These are phyloP conservation scores for Syngnathus floridae DNA, from an alignment of 2,113 vertebrate genomes.

Conservation along the genomic window DNA sequence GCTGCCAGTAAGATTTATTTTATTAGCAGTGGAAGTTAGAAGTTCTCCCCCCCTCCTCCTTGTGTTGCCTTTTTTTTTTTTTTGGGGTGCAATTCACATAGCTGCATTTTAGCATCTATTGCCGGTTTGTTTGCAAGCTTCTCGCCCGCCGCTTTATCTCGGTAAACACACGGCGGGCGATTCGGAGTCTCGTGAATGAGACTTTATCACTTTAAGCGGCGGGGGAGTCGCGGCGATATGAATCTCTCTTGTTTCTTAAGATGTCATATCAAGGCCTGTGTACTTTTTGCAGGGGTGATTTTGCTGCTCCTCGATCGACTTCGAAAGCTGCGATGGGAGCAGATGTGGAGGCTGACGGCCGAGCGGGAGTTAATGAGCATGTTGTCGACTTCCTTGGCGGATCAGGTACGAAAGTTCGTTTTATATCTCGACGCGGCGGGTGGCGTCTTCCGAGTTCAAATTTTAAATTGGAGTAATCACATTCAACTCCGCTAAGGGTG, in stretches of 20 bases:
- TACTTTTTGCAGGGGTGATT: conserved; percentile 81
- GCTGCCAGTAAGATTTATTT: conserved; percentile 9
- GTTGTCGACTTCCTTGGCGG: conserved; percentile 93
- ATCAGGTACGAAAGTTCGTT: conserved; percentile 78
- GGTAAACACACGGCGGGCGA: conserved; percentile 14
- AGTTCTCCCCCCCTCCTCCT: background rate
- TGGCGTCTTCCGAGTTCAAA: background rate
- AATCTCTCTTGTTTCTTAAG: conserved; percentile 12
- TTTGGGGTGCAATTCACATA: background rate
- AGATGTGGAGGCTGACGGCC: conserved; percentile 97
- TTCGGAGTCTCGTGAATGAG: conserved; percentile 15
- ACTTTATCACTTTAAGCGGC: conserved; percentile 30
- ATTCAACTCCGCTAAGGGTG: too few species aligned
- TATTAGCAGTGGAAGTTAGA: conserved; percentile 2
- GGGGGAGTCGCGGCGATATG: conserved; percentile 14
- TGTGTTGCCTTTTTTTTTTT: background rate
- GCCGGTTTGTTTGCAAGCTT: conserved; percentile 3
- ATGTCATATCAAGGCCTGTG: conserved; percentile 4
- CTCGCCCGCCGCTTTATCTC: conserved; percentile 6
- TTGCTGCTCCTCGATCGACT: conserved; percentile 89
- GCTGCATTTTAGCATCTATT: conserved; percentile 2
- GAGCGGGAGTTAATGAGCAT: conserved; percentile 98
- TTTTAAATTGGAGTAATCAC: background rate
- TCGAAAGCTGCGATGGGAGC: conserved; percentile 96
- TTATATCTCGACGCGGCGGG: background rate